Conservation (phyloP, 2,113 vertebrate species). For the Laticauda laticaudata region DNA sequence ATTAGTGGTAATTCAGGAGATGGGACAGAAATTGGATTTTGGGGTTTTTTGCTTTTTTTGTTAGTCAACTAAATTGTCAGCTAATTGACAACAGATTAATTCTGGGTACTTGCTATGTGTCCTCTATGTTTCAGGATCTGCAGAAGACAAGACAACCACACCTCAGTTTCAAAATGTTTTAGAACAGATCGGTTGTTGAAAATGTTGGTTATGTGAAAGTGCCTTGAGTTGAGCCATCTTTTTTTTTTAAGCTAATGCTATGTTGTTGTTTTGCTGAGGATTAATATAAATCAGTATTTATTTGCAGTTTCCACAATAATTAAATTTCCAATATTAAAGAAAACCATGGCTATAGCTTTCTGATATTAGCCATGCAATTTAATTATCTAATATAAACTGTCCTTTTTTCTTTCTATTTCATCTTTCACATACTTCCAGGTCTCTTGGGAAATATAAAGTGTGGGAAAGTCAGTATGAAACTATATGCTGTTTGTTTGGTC, state of each 20-base stretch:
- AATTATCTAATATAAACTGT: background rate
- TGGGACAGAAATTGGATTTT: background rate
- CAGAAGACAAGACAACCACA: background rate
- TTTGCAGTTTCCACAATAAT: background rate
- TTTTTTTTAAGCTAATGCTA: background rate
- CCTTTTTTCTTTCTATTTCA: slow-evolving; percentile 18
- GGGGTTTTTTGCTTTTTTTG: background rate
- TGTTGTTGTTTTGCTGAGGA: background rate
- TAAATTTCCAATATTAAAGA: background rate
- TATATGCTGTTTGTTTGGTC: background rate
- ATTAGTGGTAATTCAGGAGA: background rate
- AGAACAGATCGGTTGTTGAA: background rate
- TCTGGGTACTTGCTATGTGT: background rate
- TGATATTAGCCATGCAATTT: background rate
- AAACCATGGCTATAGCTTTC: background rate
- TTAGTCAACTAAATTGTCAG: background rate
- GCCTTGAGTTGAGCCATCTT: background rate
- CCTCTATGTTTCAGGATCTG: background rate
- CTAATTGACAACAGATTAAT: background rate
- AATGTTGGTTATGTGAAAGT: background rate
- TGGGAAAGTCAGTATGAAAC: background rate
- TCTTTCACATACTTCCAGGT: slow-evolving; percentile 25
- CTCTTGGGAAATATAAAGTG: slow-evolving; percentile 18
- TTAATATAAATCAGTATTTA: background rate
- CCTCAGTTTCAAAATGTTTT: background rate